Evolutionary conservation across 1,140 invertebrate genomes (phyloP).

Genomic region (Pachypsylla venusta): DNA sequence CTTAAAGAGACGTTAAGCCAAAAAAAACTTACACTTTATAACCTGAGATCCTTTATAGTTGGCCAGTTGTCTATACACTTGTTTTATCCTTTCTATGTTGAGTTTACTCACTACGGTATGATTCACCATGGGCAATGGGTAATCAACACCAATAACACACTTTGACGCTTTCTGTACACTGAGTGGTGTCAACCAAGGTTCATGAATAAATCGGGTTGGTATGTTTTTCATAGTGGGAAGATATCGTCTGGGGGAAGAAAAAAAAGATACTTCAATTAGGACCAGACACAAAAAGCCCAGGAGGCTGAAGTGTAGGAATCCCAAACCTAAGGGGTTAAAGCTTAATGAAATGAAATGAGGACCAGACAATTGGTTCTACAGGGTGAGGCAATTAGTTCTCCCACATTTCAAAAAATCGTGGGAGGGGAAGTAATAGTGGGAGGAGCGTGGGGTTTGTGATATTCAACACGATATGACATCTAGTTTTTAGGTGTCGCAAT

Average conservation of each 20-base stretch:
- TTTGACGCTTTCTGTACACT: conserved; percentile 58
- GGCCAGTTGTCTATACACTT: conserved; percentile 65
- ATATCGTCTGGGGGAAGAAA: conserved; percentile 46
- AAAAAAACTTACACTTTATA: conserved; percentile 5
- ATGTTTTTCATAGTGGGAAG: conserved; percentile 66
- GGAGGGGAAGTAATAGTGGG: too few species aligned
- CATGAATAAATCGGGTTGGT: conserved; percentile 72
- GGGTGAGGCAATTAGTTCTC: too few species aligned
- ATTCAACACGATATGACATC: too few species aligned
- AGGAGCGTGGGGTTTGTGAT: too few species aligned
- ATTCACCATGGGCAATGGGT: conserved; percentile 73
- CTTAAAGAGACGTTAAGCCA: too few species aligned
- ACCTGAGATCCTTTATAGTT: conserved; percentile 34
- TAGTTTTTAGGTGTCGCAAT: too few species aligned
- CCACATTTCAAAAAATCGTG: too few species aligned
- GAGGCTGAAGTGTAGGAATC: too few species aligned
- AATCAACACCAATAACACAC: conserved; percentile 71
- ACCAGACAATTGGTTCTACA: too few species aligned
- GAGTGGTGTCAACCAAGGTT: conserved; percentile 74
- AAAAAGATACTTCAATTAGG: neutral
- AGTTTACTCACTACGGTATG: conserved; percentile 55
- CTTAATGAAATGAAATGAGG: too few species aligned
- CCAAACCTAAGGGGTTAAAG: too few species aligned
- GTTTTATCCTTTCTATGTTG: conserved; percentile 75
- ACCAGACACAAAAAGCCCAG: too few species aligned